These are phyloP conservation scores for Monarcha castaneiventris DNA, from an alignment of 2,113 vertebrate species.

Conservation along the genomic window DNA sequence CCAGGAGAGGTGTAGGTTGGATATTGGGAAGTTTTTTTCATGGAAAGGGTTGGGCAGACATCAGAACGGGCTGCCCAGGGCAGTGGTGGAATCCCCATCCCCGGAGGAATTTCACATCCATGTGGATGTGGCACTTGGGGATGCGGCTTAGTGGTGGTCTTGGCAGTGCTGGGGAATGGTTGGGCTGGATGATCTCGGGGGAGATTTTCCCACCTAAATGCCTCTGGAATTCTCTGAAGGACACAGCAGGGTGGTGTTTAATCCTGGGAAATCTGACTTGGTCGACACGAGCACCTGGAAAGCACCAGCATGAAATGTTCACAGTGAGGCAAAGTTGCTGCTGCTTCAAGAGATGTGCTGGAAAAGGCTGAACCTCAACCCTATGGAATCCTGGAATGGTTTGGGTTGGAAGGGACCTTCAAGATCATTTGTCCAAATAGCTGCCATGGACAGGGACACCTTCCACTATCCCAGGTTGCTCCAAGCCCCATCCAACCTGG, in stretches of 20 bases:
- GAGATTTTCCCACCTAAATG: neutral
- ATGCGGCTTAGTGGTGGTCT: neutral
- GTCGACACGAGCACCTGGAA: neutral
- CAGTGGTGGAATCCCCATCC: neutral
- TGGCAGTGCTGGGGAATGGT: neutral
- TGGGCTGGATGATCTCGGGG: neutral
- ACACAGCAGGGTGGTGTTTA: neutral
- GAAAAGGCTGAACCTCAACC: neutral
- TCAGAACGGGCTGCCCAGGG: neutral
- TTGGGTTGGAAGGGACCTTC: neutral
- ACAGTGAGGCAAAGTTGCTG: neutral
- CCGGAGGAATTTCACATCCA: rapidly evolving
- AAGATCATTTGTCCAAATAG: neutral
- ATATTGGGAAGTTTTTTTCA: neutral
- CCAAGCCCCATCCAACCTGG: neutral
- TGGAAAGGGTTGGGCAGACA: neutral
- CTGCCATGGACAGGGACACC: neutral
- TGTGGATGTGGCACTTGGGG: too few relatives aligned
- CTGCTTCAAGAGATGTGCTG: neutral
- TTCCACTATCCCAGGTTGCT: neutral
- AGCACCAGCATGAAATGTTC: neutral
- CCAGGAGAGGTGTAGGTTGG: neutral
- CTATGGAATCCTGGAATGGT: neutral
- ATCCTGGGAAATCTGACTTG: neutral
- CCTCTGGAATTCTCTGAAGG: neutral